These are phyloP conservation scores for Mesoligia furuncula DNA, from an alignment of 2,888 invertebrate genomes.

Conservation along the genomic window DNA sequence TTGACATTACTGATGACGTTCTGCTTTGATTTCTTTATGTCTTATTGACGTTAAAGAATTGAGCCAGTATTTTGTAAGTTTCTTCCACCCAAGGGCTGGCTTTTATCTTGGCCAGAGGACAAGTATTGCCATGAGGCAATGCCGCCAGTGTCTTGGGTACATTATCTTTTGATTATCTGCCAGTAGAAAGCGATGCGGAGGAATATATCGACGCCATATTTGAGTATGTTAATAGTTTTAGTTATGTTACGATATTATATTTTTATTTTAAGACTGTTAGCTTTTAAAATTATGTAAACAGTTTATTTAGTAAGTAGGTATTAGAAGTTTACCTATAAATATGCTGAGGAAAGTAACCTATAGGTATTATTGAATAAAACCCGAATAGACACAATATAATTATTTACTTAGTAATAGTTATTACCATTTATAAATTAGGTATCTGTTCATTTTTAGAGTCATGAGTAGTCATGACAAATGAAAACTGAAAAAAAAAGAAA, in stretches of 20 bases:
- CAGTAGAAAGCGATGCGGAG: background rate
- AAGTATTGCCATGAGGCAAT: background rate
- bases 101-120: too few species aligned
- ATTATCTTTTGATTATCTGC: too few species aligned
- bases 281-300: too few species aligned
- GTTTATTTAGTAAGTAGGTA: background rate
- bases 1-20: conserved; percentile 40
- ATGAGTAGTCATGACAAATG: background rate
- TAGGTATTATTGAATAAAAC: background rate
- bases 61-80: conserved; percentile 6
- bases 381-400: background rate
- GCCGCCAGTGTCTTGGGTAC: background rate
- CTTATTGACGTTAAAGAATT: background rate
- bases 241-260: background rate
- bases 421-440: background rate
- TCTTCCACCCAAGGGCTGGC: background rate
- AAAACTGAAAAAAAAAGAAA: background rate
- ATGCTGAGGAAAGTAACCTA: background rate
- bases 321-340: background rate
- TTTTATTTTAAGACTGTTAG: too few species aligned
- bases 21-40: background rate
- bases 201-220: background rate
- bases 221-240: background rate
- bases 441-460: background rate
- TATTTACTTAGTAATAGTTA: background rate